phyloP scores from a whole-genome alignment of 2,113 vertebrate species.

The Mesitornis unicolor region DNA sequence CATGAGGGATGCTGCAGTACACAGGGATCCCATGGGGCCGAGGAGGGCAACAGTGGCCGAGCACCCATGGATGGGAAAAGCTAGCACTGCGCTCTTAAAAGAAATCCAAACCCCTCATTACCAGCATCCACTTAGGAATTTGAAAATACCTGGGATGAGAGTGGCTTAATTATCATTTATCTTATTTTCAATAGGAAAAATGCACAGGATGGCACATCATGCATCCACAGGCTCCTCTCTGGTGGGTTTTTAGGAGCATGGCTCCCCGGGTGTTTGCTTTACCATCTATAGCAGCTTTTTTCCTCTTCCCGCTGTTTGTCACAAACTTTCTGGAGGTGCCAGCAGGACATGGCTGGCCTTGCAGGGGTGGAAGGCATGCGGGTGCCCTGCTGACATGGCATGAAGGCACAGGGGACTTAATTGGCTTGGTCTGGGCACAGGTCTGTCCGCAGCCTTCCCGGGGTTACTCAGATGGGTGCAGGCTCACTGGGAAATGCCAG shows the following conservation, averaged over 20 bases:
- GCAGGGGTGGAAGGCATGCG: background rate
- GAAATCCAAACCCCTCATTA: background rate
- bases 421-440: rapidly evolving
- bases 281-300: background rate
- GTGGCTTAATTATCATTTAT: background rate
- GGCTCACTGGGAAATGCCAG: background rate
- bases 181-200: background rate
- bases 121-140: background rate
- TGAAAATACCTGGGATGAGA: background rate
- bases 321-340: background rate
- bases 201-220: rapidly evolving
- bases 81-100: background rate
- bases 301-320: background rate
- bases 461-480: rapidly evolving
- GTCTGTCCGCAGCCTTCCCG: background rate
- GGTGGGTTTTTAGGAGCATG: background rate
- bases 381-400: too few species aligned
- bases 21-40: background rate
- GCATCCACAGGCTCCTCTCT: background rate
- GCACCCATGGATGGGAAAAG: rapidly evolving
- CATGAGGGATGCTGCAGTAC: background rate
- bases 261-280: background rate
- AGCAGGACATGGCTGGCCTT: rapidly evolving
- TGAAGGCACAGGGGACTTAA: rapidly evolving
- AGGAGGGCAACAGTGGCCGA: background rate